Base-by-base conservation (phyloP, 2,888 invertebrate species). In the Diachrysia chrysitis region DNA sequence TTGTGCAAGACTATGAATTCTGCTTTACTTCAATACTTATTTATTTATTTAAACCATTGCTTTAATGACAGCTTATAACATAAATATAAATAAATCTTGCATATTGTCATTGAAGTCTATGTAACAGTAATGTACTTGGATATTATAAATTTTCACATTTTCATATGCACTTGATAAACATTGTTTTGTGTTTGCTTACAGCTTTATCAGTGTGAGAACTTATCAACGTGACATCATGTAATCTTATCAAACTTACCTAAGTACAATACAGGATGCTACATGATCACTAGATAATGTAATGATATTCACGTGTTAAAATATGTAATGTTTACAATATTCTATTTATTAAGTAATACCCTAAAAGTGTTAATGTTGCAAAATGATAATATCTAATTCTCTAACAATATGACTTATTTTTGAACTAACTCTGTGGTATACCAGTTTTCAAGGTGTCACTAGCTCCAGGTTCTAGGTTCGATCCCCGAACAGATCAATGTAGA, bases 181-280 rank as follows among this genome's bases (percentile, higher is more conserved):
- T 56, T 66, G 67, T 71, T 76, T 79, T 68, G 63, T 83, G 66
- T 78, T 68, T 78, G 60, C 68, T 71, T 66, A 58, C n/a, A 67
- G 53, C 58, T 17, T 73, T 83, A 86, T 83, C 85, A 76, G 61
- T 71, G 76, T 82, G 81, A 79, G 81, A 85, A 79, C 66, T 79
- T 85, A 87, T 87, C 87, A 83, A 73, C 69, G 73, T 86, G 83
- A 85, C 86, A 86, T 87, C 87, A 85, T 57, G 23, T 72, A 73
- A 86, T 86, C 86, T 86, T 86, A 87, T 87, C 87, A 79, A 7
- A 29, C 21, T 72, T 78, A 81, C 82, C 83, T 83, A 73, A 75
- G 81, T 80, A 73, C 63, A 63, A 68, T 66, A 70, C 73, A 80
- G 77, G 73, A 84, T 82, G 78, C 70, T 53, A 66, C 48, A 79